Evolutionary conservation across 35 echinoderm and acorn worm genomes (phyloP).

Genomic region (Patiria miniata): DNA sequence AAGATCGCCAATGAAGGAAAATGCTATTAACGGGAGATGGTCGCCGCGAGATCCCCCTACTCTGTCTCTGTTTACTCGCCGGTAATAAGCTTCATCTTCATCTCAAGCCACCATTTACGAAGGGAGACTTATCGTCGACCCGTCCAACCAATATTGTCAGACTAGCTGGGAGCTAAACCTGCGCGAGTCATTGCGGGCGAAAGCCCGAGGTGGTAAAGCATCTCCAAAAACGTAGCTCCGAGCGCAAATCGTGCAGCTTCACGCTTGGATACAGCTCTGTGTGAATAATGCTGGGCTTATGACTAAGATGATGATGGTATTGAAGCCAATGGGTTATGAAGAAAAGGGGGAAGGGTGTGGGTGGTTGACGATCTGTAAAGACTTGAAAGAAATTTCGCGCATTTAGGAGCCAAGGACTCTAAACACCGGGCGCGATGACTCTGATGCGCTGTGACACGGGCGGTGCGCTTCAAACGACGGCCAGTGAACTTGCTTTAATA

Average conservation of each 20-base stretch:
- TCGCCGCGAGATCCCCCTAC: background rate
- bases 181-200: background rate
- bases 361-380: background rate
- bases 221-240: background rate
- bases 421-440: background rate
- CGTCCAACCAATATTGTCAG: background rate
- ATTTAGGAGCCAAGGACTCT: too few relatives aligned
- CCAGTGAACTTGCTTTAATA: constrained; percentile 4
- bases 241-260: background rate
- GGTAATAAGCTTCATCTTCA: background rate
- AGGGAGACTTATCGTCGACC: background rate
- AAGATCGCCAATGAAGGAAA: background rate
- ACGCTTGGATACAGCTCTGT: background rate
- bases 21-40: background rate
- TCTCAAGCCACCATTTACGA: background rate
- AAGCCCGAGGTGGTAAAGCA: background rate
- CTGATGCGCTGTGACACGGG: constrained; percentile 31
- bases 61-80: constrained; percentile 5
- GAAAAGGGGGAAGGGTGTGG: background rate
- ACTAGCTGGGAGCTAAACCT: background rate
- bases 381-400: too few relatives aligned
- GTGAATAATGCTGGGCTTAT: background rate
- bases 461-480: constrained; percentile 28
- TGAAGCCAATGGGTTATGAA: too few relatives aligned
- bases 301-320: background rate